phyloP scores from a whole-genome alignment of 2,888 invertebrate species.

The Melipona beecheii region DNA sequence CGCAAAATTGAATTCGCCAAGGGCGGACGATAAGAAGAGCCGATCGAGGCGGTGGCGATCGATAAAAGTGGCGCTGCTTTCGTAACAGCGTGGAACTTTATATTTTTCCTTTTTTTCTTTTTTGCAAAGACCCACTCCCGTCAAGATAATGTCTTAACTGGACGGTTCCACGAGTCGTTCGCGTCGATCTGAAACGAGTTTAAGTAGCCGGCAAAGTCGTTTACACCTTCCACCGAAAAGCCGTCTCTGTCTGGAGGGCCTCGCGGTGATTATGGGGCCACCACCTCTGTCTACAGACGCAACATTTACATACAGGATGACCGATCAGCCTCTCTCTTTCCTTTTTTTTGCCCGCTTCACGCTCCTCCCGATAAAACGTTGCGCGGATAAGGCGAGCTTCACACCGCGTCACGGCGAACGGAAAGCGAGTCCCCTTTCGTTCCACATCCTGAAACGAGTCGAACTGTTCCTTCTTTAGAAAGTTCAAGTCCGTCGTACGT shows the following conservation, averaged over 20 bases:
- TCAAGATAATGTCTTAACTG: constrained; percentile 72
- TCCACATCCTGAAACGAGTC: no score
- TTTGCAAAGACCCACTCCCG: constrained; percentile 53
- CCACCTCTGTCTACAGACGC: constrained; percentile 49
- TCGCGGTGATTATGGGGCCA: constrained; percentile 48
- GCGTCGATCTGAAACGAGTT: constrained; percentile 69
- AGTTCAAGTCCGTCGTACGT: no score
- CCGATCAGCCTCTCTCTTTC: constrained; percentile 36
- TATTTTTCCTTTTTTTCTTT: constrained; percentile 34
- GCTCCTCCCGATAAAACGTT: not conserved
- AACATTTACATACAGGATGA: constrained; percentile 59
- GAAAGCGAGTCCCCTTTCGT: no score
- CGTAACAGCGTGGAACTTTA: constrained; percentile 49
- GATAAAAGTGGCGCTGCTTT: constrained; percentile 53
- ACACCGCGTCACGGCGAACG: not conserved
- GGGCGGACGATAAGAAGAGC: constrained; percentile 52
- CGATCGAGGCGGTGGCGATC: constrained; percentile 14
- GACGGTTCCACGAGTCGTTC: constrained; percentile 53
- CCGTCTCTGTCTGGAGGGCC: constrained; percentile 44
- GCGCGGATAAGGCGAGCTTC: constrained; percentile 13
- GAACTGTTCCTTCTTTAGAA: no score
- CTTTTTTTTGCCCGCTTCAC: not conserved
- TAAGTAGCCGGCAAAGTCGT: constrained; percentile 65
- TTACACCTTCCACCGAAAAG: constrained; percentile 71
- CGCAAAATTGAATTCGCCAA: constrained; percentile 53